phyloP scores from a whole-genome alignment of 2,888 invertebrate species.

The Pachycephus smyrnensis region DNA sequence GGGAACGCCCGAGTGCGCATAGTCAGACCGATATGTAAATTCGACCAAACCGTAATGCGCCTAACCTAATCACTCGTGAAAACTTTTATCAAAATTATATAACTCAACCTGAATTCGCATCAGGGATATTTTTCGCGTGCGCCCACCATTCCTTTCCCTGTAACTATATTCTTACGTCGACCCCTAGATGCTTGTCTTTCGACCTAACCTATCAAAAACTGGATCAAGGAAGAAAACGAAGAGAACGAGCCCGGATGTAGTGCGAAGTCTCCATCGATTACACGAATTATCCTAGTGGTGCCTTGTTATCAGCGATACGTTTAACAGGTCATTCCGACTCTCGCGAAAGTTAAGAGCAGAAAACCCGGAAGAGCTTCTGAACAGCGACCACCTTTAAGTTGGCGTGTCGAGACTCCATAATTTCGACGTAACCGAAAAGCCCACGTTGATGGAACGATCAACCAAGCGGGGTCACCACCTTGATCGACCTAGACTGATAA shows the following conservation, averaged over 20 bases:
- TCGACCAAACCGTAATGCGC: no score
- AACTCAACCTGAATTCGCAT: no score
- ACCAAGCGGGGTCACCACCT: slow-evolving; percentile 1
- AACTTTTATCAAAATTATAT: no score
- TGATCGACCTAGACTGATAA: background rate
- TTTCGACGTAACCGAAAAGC: background rate
- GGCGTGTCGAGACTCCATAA: slow-evolving; percentile 14
- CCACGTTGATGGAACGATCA: background rate
- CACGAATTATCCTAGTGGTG: background rate
- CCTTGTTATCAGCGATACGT: background rate
- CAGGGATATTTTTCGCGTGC: no score
- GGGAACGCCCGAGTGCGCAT: no score
- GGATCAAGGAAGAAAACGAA: background rate
- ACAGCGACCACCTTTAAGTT: slow-evolving; percentile 10
- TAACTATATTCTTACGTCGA: no score
- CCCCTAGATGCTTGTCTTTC: no score
- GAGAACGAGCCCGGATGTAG: background rate
- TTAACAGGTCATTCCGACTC: background rate
- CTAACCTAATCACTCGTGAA: no score
- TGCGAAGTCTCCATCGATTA: background rate
- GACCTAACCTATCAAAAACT: background rate
- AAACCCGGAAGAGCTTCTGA: background rate
- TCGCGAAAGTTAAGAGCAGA: background rate
- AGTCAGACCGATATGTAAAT: no score
- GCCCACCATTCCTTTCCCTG: no score